Percentiles rank a stretch among this genome's conserved stretches.
phyloP scores from a whole-genome alignment of 2,888 invertebrate species.

The Microctonus aethiopoides region DNA sequence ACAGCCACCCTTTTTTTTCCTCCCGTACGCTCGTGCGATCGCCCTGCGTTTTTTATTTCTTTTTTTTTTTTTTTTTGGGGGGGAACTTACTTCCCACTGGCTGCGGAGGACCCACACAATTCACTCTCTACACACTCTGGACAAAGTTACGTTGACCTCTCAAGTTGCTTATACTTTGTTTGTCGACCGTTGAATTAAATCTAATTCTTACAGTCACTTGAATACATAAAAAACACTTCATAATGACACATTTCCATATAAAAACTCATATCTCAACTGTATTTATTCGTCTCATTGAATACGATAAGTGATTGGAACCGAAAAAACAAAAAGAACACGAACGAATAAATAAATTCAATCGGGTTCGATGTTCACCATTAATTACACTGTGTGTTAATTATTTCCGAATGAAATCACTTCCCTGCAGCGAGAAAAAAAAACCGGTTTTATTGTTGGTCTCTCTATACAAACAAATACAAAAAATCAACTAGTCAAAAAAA shows the following conservation, averaged over 20 bases:
- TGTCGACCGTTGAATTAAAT: background rate
- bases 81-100: background rate
- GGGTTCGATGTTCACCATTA: background rate
- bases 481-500: too few relatives aligned
- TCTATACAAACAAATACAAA: too few relatives aligned
- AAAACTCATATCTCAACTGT: background rate
- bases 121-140: slow-evolving; percentile 9
- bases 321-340: background rate
- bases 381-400: slow-evolving; percentile 4
- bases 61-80: slow-evolving; percentile 12
- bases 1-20: slow-evolving; percentile 8
- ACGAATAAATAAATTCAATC: background rate
- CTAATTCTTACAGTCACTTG: background rate
- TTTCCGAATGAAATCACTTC: background rate
- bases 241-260: background rate
- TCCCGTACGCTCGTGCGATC: slow-evolving; percentile 35
- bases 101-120: slow-evolving; percentile 6
- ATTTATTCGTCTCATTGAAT: background rate
- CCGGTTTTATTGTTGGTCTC: too few relatives aligned
- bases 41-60: slow-evolving; percentile 3
- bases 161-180: background rate
- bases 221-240: background rate
- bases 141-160: background rate
- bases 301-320: background rate
- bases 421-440: too few relatives aligned